phyloP scores from a whole-genome alignment of 2,113 vertebrate species.

The Calidris pygmaea region DNA sequence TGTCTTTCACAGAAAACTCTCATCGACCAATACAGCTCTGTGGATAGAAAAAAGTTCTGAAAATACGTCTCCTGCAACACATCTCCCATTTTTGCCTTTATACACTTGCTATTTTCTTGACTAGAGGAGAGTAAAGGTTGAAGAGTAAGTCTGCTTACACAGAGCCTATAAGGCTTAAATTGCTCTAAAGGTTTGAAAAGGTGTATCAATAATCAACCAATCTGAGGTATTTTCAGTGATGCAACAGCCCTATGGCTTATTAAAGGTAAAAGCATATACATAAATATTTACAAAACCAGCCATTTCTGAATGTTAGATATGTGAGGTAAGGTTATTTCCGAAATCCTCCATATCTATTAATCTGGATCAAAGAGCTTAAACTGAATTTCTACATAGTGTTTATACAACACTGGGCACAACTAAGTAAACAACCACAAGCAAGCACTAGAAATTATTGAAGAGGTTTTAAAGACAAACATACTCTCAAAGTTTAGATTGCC shows the following conservation, averaged over 20 bases:
- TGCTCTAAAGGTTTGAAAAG: neutral
- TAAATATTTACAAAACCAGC: neutral
- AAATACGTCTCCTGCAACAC: neutral
- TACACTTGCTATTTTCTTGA: neutral
- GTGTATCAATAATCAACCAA: neutral
- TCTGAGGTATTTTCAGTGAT: neutral
- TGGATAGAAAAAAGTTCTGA: neutral
- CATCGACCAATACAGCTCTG: neutral
- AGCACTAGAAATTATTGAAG: neutral
- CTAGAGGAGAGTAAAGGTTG: neutral
- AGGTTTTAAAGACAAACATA: neutral
- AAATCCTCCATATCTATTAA: neutral
- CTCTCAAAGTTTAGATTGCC: neutral
- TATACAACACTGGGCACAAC: neutral
- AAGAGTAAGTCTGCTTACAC: neutral
- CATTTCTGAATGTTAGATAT: neutral
- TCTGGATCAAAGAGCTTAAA: neutral
- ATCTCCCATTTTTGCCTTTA: neutral
- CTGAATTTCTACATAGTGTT: neutral
- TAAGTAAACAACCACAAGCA: neutral
- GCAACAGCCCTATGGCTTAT: neutral
- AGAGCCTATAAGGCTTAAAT: neutral
- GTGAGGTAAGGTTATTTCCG: neutral
- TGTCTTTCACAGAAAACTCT: neutral
- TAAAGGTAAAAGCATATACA: neutral